Evolutionary conservation across 2,113 vertebrate genomes (phyloP), one percentile per base, ranked within the genome.

Genomic region (Atractosteus spatula): DNA sequence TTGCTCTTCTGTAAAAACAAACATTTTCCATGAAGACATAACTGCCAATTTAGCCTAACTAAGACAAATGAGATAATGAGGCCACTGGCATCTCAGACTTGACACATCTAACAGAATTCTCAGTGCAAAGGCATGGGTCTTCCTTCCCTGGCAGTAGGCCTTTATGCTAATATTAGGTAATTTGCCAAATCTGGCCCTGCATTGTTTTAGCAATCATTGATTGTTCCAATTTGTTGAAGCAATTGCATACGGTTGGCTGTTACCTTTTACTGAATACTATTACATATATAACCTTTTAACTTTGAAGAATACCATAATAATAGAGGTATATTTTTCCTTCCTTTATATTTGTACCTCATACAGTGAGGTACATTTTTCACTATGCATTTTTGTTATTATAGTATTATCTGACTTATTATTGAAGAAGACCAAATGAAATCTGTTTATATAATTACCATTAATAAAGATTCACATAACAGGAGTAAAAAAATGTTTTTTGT

Each of bases 31-130:
- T 85, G 85, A 89, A 91, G 89, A 90, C 80, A 79, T 89, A 86
- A 85, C 83, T 90, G 88, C 87, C 90, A 91, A 92, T 92, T 92
- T 91, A 83, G 72, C 76, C 85, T 93, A 92, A 94, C 91, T 84
- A 91, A 94, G 89, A 92, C 85, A 92, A 91, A 93, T 88, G 89
- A 87, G 82, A 87, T 92, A 92, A 93, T 89, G 88, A 92, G 80
- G 71, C 71, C 66, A 81, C 81, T 87, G 87, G 85, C 85, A 90
- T 82, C 76, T 86, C 73, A n/a, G 62, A 85, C 85, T 81, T 88
- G 84, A 92, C 82, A 87, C 85, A 88, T 87, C 78, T 76, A 87
- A 74, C 76, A 80, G 85, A 91, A 84, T 85, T 79, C 79, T 81
- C 82, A 77, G 74, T 71, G 86, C 71, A 78, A 81, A 86, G 81